Evolutionary conservation across 2,113 vertebrate genomes (phyloP), one percentile per base, ranked within the genome.

Genomic region (Paedocypris sp.): DNA sequence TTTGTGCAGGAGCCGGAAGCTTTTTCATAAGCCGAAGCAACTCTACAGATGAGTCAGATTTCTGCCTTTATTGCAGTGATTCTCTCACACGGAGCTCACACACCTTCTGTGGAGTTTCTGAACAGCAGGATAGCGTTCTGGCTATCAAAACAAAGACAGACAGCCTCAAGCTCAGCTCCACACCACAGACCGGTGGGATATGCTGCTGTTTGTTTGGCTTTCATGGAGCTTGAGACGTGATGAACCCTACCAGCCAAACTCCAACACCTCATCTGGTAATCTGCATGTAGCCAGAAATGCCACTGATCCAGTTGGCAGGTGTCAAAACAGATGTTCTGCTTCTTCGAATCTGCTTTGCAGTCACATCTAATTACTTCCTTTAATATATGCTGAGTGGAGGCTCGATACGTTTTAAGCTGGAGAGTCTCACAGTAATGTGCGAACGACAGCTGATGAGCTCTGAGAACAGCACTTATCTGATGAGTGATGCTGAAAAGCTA

Each of bases 141-240:
- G 26, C 64, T 67, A 60, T 64, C 60, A 53, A 70, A 70, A 66
- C 68, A 70, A 62, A 66, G 62, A 23, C 16, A 52, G 52, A 51
- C 68, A 53, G 49, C 11, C 20, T 23, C 41, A 31, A 15, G 52
- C 25, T 50, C 26, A 35, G 45, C 22, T 22, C 8, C 36, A 18
- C 49, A 28, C 33, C 35, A 26, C 35, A 45, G 54, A 39, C 11
- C 33, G 10, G 35, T 2, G 10, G 31, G 25, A 33, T 33, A 53
- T 35, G 20, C 51, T 29, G 35, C n/a, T 25, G 36, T 48, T 13
- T 38, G 13, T 51, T 42, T 26, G 66, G 29, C 49, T 45, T 23
- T 20, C 36, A 4, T 19, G 46, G 20, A 7, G 10, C n/a, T 41
- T n/a, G n/a, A n/a, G n/a, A n/a, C n/a, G n/a, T n/a, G n/a, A n/a